Evolutionary conservation across 2,113 vertebrate species (phyloP), one percentile per base, ranked within the genome.

Genomic region (Etheostoma spectabile): DNA sequence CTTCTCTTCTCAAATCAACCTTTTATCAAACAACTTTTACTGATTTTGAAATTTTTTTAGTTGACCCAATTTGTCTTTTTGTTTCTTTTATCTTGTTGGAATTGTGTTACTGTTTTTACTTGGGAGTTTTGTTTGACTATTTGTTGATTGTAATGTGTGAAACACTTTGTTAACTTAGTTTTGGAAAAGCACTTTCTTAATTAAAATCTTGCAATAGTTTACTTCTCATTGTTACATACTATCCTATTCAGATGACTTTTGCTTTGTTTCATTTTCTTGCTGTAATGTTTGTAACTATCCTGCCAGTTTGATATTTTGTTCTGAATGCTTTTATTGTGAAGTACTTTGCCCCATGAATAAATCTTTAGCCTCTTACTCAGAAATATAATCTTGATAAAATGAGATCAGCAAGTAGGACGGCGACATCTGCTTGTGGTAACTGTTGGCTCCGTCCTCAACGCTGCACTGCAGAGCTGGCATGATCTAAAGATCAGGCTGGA

Each of bases 381-480:
- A 64, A 52, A 83, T 61, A 51, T 76, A 19, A 85, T 76, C 77
- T 84, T 35, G 30, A 77, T 65, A 24, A 64, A 84, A 79, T 48
- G 53, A 87, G 74, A 80, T 16, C 77, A 1, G 35, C 33, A 33
- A 74, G 63, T 76, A 53, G 48, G 73, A 52, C 18, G 0, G 30
- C 84, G 68, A 68, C 77, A 83, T 89, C 85, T 79, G 70, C 57
- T 62, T 83, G 70, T 52, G 48, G 62, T 69, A 77, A 70, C 49
- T 21, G 13, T 71, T 80, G 86, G 78, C 86, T 84, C 21, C 15
- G 22, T 66, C 76, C 64, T 78, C 59, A 56, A 64, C 82, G 61
- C 49, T 75, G 74, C 84, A 48, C 76, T 70, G 77, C 82, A 86
- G 77, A 83, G 69, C 78, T 83, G 79, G 80, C 65, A 74, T 61